A percentile compares a stretch with the other conserved stretches of the same genome.
These are phyloP conservation scores for Tachyglossus aculeatus DNA, from an alignment of 2,797 vertebrate species.

Conservation along the genomic window DNA sequence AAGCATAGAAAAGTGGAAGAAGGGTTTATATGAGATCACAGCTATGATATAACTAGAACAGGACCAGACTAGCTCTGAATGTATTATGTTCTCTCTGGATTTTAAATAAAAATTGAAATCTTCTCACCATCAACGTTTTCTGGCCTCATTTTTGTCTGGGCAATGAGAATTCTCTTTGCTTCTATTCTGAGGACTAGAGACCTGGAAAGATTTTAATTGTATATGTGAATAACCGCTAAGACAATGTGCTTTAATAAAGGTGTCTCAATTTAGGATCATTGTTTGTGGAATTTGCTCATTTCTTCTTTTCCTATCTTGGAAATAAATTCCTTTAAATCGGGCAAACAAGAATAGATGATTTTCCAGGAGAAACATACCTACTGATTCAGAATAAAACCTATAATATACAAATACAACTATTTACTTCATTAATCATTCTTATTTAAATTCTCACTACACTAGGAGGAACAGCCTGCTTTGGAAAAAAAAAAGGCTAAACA, in stretches of 20 bases:
- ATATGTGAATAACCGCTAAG: background rate
- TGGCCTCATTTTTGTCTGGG: too few species aligned
- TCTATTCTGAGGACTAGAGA: background rate
- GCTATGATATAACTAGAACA: too few species aligned
- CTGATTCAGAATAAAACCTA: background rate
- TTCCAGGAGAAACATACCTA: conserved; percentile 21
- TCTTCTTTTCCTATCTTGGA: background rate
- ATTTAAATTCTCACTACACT: conserved; percentile 32
- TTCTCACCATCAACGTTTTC: too few species aligned
- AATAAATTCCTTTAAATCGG: conserved; percentile 12
- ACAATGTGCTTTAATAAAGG: background rate
- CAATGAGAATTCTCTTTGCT: too few species aligned
- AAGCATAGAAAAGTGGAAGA: too few species aligned
- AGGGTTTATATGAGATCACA: too few species aligned
- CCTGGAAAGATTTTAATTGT: background rate
- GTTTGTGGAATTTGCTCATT: background rate
- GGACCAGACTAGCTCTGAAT: too few species aligned
- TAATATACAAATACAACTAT: conserved; percentile 33
- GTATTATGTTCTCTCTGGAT: too few species aligned
- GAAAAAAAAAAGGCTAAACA: conserved; percentile 30
- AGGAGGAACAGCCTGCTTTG: conserved; percentile 29
- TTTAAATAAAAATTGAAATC: too few species aligned
- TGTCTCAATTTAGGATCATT: background rate
- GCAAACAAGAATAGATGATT: background rate
- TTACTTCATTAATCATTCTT: conserved; percentile 54